Evolutionary conservation across 2,113 vertebrate species (phyloP).

Genomic region (Platysteira castanea): DNA sequence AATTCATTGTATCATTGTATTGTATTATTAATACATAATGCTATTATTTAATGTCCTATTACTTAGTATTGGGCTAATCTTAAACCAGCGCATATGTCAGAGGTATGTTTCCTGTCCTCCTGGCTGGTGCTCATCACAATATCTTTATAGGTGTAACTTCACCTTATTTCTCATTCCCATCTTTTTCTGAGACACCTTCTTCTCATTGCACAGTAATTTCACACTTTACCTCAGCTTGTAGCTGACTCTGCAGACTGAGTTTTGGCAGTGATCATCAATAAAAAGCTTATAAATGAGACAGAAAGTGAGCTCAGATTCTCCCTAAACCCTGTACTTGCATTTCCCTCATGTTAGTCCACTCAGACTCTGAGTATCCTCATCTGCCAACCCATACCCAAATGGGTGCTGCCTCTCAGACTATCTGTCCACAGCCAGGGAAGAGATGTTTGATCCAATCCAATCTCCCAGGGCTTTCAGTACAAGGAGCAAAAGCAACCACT

Average conservation of each 20-base stretch:
- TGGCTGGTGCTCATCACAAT: not conserved
- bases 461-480: not conserved
- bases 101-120: not conserved
- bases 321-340: not conserved
- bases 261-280: not conserved
- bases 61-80: not conserved
- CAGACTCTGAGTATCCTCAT: not conserved
- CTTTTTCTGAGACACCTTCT: not conserved
- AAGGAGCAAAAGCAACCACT: not conserved
- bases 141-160: not conserved
- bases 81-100: not conserved
- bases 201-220: not conserved
- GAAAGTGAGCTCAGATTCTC: not conserved
- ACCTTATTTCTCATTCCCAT: not conserved
- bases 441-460: not conserved
- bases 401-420: not conserved
- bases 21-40: not conserved
- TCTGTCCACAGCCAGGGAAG: not conserved
- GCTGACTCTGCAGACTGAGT: not conserved
- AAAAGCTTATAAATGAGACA: not conserved
- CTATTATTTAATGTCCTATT: not conserved
- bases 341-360: not conserved
- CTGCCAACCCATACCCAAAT: accelerated
- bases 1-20: not conserved
- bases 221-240: not conserved